Percentiles rank a stretch among this genome's conserved stretches.
Evolutionary conservation across 92 coral and sea anemone genomes (phyloP).

Genomic region (Siderastrea radians): DNA sequence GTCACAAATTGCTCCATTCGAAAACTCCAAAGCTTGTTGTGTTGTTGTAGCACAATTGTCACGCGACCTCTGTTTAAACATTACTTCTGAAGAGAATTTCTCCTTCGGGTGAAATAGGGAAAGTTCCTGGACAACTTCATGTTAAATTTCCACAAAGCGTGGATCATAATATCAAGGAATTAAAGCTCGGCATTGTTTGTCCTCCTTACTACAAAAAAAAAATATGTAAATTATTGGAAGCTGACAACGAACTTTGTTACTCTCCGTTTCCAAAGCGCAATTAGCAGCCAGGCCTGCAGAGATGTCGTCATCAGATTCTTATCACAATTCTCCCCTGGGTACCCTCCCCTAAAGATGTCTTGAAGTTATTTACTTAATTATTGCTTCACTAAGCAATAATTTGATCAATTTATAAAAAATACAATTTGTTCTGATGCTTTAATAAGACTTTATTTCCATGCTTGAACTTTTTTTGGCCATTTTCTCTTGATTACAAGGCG

Average conservation of each 20-base stretch:
- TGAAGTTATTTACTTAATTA: constrained; percentile 1
- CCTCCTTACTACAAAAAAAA: background rate
- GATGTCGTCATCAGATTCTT: background rate
- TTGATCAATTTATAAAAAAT: background rate
- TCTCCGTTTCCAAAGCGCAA: constrained; percentile 28
- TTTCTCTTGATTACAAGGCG: background rate
- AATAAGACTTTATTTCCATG: background rate
- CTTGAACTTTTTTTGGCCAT: background rate
- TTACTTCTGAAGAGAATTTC: background rate
- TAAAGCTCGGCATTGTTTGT: background rate
- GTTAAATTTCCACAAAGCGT: background rate
- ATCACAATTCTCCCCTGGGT: background rate
- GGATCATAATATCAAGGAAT: constrained; percentile 18
- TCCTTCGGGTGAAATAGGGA: background rate
- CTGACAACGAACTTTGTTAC: constrained; percentile 31
- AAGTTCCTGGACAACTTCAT: background rate
- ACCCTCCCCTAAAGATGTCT: background rate
- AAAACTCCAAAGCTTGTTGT: background rate
- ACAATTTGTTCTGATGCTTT: background rate
- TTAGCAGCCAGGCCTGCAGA: constrained; percentile 22
- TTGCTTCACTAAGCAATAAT: background rate
- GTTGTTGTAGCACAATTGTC: background rate
- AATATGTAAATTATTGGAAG: constrained; percentile 8
- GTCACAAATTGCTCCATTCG: constrained; percentile 10
- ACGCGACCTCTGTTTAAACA: background rate